Conservation (phyloP, 2,888 invertebrate genomes). For the Napeogenes sylphis region DNA sequence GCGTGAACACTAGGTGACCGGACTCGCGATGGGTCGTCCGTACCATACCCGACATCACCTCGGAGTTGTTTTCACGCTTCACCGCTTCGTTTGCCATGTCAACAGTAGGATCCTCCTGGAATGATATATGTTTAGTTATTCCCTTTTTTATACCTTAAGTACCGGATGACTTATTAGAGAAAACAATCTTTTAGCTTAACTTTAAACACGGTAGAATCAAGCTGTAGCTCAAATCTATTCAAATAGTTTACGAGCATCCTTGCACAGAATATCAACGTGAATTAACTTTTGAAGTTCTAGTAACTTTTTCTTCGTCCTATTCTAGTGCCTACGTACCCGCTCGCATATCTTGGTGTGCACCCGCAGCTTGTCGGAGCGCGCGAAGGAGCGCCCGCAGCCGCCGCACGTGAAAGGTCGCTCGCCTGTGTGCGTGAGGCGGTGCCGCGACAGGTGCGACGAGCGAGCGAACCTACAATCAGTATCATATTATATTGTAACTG, state of each 20-base stretch:
- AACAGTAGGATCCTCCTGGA: slow-evolving; percentile 71
- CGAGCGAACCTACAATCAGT: slow-evolving; percentile 76
- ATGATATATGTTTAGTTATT: slow-evolving; percentile 8
- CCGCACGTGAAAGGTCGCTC: slow-evolving; percentile 83
- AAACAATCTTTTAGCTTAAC: no score
- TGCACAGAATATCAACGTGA: background rate
- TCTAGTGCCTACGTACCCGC: slow-evolving; percentile 45
- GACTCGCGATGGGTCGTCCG: slow-evolving; percentile 72
- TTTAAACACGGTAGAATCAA: slow-evolving; percentile 6
- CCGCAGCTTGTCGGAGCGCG: slow-evolving; percentile 84
- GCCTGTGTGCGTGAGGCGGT: slow-evolving; percentile 84
- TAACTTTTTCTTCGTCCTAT: no score
- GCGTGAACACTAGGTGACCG: slow-evolving; percentile 67
- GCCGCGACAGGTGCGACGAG: slow-evolving; percentile 82
- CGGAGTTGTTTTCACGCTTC: slow-evolving; percentile 63
- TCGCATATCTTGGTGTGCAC: slow-evolving; percentile 81
- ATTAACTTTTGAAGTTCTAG: no score
- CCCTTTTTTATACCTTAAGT: slow-evolving; percentile 6
- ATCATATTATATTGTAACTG: background rate
- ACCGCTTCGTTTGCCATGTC: slow-evolving; percentile 59
- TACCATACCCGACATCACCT: slow-evolving; percentile 73
- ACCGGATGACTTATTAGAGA: no score
- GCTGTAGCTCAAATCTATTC: slow-evolving; percentile 12
- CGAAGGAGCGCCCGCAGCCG: slow-evolving; percentile 83
- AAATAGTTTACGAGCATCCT: background rate